phyloP scores from a whole-genome alignment of 2,888 invertebrate species.

The Pherbina coryleti region DNA sequence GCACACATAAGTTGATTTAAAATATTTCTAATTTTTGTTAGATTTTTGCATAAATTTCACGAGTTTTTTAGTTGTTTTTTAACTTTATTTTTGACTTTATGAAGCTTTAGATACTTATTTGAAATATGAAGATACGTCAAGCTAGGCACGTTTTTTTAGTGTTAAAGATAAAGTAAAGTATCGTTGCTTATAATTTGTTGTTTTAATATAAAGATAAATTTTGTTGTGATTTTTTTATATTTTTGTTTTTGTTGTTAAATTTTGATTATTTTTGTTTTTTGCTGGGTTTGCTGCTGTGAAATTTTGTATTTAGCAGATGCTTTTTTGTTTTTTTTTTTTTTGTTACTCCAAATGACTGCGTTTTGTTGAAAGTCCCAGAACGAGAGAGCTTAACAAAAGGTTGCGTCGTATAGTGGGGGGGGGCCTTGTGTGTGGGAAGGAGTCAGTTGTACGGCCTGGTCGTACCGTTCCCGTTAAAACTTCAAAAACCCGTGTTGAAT shows the following conservation, averaged over 20 bases:
- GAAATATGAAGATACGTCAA: neutral
- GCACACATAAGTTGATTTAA: neutral
- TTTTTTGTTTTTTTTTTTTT: slow-evolving; percentile 29
- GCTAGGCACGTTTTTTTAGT: neutral
- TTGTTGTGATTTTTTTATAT: neutral
- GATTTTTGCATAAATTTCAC: neutral
- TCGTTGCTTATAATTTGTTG: neutral
- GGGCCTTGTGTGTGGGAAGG: neutral
- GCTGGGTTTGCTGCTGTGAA: slow-evolving; percentile 8
- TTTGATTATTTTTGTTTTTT: neutral
- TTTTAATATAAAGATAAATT: neutral
- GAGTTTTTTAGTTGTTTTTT: neutral
- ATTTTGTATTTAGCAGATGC: slow-evolving; percentile 35
- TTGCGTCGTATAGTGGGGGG: neutral
- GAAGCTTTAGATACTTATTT: neutral
- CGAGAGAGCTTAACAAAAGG: neutral
- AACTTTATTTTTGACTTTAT: neutral
- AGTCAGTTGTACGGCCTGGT: neutral
- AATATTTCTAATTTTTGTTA: neutral
- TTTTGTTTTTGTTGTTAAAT: slow-evolving; percentile 11
- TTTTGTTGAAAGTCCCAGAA: slow-evolving; percentile 20
- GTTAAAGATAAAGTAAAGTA: neutral
- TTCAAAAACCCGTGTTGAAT: neutral
- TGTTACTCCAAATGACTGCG: slow-evolving; percentile 37
- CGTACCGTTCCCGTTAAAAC: neutral